Evolutionary conservation across 2,888 invertebrate genomes (phyloP).

Genomic region (Myopa testacea): DNA sequence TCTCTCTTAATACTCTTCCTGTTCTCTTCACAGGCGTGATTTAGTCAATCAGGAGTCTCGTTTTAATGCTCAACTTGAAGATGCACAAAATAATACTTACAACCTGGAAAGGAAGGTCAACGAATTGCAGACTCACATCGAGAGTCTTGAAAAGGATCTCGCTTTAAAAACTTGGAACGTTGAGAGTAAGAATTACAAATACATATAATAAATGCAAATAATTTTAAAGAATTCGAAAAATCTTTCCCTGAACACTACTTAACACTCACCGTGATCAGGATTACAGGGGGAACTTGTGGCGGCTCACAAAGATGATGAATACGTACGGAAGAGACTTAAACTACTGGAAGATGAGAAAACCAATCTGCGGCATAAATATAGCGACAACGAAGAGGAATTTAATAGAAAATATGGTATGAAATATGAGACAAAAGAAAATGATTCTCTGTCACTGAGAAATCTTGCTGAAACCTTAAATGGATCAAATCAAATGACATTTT

Average conservation of each 20-base stretch:
- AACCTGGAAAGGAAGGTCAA: conserved; percentile 62
- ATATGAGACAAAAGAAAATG: neutral
- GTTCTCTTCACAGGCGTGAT: conserved; percentile 61
- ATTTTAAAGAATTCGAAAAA: neutral
- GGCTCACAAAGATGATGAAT: conserved; percentile 67
- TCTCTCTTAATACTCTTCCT: neutral
- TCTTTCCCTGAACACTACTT: neutral
- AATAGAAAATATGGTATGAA: conserved; percentile 63
- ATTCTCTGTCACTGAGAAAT: too few relatives aligned
- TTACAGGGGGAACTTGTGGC: conserved; percentile 66
- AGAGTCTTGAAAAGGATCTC: conserved; percentile 64
- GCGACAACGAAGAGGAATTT: conserved; percentile 65
- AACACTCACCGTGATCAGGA: conserved; percentile 52
- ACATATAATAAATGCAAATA: neutral
- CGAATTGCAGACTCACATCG: conserved; percentile 65
- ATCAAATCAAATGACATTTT: too few relatives aligned
- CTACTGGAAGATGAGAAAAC: conserved; percentile 66
- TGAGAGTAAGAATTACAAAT: conserved; percentile 60
- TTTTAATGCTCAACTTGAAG: conserved; percentile 64
- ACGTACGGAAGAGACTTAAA: conserved; percentile 65
- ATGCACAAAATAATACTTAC: conserved; percentile 64
- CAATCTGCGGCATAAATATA: conserved; percentile 61
- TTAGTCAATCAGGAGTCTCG: conserved; percentile 62
- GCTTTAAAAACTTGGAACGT: conserved; percentile 67
- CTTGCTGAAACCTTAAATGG: too few relatives aligned